phyloP scores from a whole-genome alignment of 2,113 vertebrate species.

The Lophochroa leadbeateri region DNA sequence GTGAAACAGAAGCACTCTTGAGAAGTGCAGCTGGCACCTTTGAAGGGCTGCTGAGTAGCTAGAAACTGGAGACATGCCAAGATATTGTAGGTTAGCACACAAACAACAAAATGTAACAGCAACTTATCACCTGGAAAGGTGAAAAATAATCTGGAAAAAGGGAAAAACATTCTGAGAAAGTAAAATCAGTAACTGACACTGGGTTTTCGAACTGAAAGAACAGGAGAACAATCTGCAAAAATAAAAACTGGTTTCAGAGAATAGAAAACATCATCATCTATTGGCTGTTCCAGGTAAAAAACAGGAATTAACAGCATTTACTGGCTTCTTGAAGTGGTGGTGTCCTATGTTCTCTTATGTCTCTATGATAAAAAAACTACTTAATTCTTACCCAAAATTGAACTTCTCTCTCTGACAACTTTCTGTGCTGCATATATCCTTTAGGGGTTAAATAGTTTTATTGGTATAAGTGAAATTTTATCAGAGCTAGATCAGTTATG shows the following conservation, averaged over 20 bases:
- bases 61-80: accelerated
- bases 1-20: neutral
- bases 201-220: neutral
- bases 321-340: neutral
- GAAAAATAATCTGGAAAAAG: neutral
- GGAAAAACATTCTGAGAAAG: neutral
- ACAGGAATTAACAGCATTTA: neutral
- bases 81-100: neutral
- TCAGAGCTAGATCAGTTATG: neutral
- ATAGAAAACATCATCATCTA: neutral
- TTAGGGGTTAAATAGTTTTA: neutral
- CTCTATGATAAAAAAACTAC: neutral
- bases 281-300: neutral
- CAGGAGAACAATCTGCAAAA: neutral
- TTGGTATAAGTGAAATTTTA: neutral
- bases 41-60: neutral
- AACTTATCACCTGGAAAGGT: neutral
- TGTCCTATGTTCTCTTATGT: neutral
- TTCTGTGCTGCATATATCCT: neutral
- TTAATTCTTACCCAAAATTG: neutral
- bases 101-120: neutral
- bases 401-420: neutral
- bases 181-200: neutral
- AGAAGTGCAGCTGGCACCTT: neutral
- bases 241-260: neutral